phyloP scores from a whole-genome alignment of 2,888 invertebrate genomes.

The Elysia crispata region DNA sequence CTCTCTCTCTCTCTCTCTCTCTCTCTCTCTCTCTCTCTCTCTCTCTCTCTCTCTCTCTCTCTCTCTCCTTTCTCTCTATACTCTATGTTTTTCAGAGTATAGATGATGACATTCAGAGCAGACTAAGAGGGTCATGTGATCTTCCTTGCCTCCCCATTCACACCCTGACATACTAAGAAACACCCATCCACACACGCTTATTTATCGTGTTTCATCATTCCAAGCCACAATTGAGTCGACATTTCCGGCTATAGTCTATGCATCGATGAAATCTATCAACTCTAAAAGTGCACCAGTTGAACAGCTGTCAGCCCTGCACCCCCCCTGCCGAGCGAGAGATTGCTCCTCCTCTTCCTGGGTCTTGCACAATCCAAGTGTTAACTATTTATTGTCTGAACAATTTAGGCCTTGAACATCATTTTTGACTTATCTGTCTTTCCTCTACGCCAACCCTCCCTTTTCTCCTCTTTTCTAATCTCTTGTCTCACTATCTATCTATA shows the following conservation, averaged over 20 bases:
- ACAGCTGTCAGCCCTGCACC: neutral
- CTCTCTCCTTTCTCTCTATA: conserved; percentile 10
- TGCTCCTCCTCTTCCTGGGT: too few species aligned
- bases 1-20: conserved; percentile 33
- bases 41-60: conserved; percentile 20
- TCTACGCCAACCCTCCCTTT: neutral
- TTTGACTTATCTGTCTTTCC: neutral
- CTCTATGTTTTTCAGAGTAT: too few species aligned
- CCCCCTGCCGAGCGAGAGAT: too few species aligned
- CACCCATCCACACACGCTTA: too few species aligned
- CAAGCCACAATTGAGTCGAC: neutral
- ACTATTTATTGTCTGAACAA: too few species aligned
- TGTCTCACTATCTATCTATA: too few species aligned
- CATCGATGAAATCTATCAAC: neutral
- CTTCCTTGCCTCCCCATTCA: conserved; percentile 5
- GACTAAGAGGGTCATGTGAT: neutral
- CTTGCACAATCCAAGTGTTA: too few species aligned
- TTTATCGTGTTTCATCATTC: neutral
- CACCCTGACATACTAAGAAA: neutral
- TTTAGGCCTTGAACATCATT: too few species aligned
- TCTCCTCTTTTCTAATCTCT: too few species aligned
- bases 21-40: conserved; percentile 29
- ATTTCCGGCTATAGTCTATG: neutral
- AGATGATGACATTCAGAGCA: too few species aligned
- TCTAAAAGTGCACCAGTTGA: too few species aligned